Conservation (phyloP, 2,888 invertebrate genomes). For the Drosophila ustulata region DNA sequence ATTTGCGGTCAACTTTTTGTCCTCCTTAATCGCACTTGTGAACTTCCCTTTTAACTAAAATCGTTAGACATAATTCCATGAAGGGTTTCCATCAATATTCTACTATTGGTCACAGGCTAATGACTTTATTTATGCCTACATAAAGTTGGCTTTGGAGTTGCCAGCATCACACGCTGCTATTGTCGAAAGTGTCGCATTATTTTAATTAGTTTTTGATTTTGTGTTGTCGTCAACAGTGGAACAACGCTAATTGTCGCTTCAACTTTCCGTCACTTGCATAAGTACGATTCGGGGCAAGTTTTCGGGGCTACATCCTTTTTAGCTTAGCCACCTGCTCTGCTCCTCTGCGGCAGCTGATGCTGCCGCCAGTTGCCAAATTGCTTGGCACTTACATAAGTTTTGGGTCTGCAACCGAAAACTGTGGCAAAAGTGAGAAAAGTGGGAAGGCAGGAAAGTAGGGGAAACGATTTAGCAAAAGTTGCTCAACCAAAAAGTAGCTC, state of each 20-base stretch:
- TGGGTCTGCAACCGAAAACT: constrained; percentile 7
- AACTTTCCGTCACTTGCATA: constrained; percentile 26
- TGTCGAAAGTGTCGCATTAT: neutral
- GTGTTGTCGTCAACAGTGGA: neutral
- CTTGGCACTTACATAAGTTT: constrained; percentile 56
- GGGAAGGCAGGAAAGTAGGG: neutral
- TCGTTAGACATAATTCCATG: neutral
- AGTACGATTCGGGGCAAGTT: constrained; percentile 4
- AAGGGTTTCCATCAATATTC: too few species aligned
- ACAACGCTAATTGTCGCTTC: constrained; percentile 14
- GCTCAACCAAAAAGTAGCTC: constrained; percentile 28
- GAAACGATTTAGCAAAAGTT: constrained; percentile 23
- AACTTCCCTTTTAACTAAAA: neutral
- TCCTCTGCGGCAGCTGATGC: constrained; percentile 1
- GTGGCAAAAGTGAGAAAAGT: constrained; percentile 1
- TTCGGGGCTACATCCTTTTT: neutral
- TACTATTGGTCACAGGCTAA: too few species aligned
- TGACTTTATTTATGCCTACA: neutral
- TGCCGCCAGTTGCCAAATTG: constrained; percentile 45
- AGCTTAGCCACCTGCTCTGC: constrained; percentile 18
- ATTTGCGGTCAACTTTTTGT: too few species aligned
- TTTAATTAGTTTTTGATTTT: constrained; percentile 15
- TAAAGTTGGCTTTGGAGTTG: neutral
- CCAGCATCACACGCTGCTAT: neutral
- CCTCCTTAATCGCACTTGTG: too few species aligned